Evolutionary conservation across 2,113 vertebrate species (phyloP).

Genomic region (Ctenomys sociabilis): DNA sequence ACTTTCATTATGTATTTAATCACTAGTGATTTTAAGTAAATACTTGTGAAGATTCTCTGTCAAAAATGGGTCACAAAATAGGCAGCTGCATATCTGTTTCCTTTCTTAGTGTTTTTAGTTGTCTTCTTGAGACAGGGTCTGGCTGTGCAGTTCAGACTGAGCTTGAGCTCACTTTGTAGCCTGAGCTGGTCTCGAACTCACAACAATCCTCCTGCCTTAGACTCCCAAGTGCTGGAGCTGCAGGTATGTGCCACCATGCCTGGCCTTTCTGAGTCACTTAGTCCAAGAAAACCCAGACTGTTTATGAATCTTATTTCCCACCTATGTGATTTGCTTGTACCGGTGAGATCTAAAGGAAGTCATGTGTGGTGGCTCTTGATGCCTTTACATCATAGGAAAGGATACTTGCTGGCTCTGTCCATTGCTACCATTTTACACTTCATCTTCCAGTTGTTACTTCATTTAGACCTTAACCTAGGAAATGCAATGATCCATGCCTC

Average conservation of each 20-base stretch:
- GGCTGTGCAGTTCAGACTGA: too few species aligned
- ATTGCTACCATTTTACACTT: background rate
- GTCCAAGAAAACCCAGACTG: background rate
- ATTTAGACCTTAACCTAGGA: background rate
- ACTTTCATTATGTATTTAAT: background rate
- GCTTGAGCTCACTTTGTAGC: too few species aligned
- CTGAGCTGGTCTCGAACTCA: too few species aligned
- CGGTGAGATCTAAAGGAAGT: background rate
- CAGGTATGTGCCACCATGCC: too few species aligned
- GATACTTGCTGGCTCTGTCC: background rate
- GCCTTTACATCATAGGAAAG: background rate
- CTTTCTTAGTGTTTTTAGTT: background rate
- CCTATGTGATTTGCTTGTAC: background rate
- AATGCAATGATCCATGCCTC: background rate
- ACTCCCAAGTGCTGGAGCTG: too few species aligned
- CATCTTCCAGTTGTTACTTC: background rate
- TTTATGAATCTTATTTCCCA: background rate
- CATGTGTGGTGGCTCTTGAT: background rate
- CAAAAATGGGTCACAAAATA: background rate
- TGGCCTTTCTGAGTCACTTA: background rate
- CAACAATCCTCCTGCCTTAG: too few species aligned
- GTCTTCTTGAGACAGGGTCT: too few species aligned
- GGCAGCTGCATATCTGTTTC: background rate
- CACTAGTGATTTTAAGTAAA: too few species aligned
- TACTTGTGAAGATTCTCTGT: too few species aligned